These are phyloP conservation scores for Macrophya alboannulata DNA, from an alignment of 2,888 invertebrate genomes.

Conservation along the genomic window DNA sequence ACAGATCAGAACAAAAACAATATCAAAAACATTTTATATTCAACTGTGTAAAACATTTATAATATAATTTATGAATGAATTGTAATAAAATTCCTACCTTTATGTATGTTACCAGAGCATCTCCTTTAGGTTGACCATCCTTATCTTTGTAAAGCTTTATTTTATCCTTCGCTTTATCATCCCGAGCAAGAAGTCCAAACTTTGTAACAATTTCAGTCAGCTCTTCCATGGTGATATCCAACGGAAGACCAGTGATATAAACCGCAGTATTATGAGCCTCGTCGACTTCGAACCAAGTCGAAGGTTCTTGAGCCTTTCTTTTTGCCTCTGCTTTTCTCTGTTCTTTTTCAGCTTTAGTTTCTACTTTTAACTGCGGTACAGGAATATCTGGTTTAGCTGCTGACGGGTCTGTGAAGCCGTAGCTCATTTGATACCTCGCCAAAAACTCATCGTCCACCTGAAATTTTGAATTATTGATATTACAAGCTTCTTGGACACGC, in stretches of 20 bases:
- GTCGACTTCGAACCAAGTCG: constrained; percentile 96
- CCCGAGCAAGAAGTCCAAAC: constrained; percentile 96
- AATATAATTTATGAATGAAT: constrained; percentile 41
- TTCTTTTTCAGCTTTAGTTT: constrained; percentile 69
- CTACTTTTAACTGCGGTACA: constrained; percentile 67
- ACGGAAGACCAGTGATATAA: constrained; percentile 96
- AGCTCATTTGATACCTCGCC: constrained; percentile 97
- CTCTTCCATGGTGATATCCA: constrained; percentile 93
- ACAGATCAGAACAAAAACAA: background rate
- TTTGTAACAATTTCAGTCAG: constrained; percentile 97
- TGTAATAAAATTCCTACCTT: constrained; percentile 84
- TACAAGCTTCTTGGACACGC: background rate
- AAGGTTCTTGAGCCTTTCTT: constrained; percentile 80
- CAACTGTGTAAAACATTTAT: background rate
- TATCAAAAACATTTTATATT: background rate
- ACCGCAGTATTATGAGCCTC: constrained; percentile 96
- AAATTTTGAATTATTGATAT: constrained; percentile 58
- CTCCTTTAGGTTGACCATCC: constrained; percentile 94
- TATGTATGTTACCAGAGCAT: constrained; percentile 97
- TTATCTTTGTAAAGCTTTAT: constrained; percentile 95
- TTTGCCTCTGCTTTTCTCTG: constrained; percentile 78
- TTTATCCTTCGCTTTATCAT: constrained; percentile 91
- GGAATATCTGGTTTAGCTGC: constrained; percentile 74
- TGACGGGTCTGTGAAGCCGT: constrained; percentile 89
- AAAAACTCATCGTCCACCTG: constrained; percentile 97